phyloP scores from a whole-genome alignment of 2,113 vertebrate genomes.

The Astatoreochromis straeleni region DNA sequence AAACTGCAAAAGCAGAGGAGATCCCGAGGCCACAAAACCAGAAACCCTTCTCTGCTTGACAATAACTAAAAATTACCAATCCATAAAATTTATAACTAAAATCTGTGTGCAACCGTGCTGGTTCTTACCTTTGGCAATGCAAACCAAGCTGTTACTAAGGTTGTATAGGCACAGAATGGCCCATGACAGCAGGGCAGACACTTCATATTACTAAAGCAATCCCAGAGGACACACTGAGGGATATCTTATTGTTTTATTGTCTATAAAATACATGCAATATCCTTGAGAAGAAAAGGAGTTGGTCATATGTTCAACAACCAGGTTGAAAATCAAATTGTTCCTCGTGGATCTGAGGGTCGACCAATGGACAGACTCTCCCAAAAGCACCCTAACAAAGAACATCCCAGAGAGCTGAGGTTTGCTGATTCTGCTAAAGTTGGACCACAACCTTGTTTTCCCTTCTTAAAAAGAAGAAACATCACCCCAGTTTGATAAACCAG shows the following conservation, averaged over 20 bases:
- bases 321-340: neutral
- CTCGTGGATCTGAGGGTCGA: neutral
- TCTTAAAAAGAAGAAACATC: neutral
- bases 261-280: neutral
- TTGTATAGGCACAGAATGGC: neutral
- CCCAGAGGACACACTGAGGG: neutral
- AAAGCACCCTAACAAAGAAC: neutral
- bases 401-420: neutral
- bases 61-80: neutral
- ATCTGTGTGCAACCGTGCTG: neutral
- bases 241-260: neutral
- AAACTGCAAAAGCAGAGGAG: neutral
- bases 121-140: neutral
- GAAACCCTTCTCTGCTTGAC: neutral
- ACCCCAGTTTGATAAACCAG: neutral
- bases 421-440: neutral
- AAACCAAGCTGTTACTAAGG: neutral
- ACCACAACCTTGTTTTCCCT: neutral
- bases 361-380: neutral
- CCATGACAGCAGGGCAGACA: neutral
- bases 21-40: neutral
- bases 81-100: neutral
- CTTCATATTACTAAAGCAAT: neutral
- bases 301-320: neutral
- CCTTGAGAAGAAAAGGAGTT: neutral